Evolutionary conservation across 2,113 vertebrate species (phyloP).

Genomic region (western clawed frog (Xenopus tropicalis)): DNA sequence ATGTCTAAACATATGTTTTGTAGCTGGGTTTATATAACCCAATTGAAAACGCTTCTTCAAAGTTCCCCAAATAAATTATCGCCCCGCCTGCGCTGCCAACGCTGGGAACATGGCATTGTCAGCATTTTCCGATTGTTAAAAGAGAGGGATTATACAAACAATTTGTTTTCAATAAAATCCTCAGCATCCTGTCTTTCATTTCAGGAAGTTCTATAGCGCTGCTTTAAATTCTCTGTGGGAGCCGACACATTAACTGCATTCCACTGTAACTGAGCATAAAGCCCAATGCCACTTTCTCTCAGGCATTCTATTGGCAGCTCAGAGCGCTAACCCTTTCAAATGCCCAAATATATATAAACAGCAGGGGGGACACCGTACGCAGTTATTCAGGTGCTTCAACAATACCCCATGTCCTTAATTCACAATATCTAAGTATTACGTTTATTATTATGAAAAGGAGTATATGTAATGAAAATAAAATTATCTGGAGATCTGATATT

Average conservation of each 20-base stretch:
- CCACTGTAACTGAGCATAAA: conserved; percentile 35
- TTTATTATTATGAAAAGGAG: too few relatives aligned
- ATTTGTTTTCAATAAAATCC: conserved; percentile 45
- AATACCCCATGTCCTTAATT: too few relatives aligned
- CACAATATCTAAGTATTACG: too few relatives aligned
- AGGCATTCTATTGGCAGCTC: conserved; percentile 2
- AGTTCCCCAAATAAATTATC: conserved; percentile 14
- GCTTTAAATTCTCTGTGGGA: conserved; percentile 40
- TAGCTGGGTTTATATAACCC: neutral
- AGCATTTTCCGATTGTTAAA: conserved; percentile 19
- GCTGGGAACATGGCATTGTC: conserved; percentile 3
- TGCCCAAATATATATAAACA: neutral
- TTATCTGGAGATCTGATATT: too few relatives aligned
- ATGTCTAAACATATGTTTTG: neutral
- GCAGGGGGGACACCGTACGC: neutral
- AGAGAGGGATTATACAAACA: conserved; percentile 34
- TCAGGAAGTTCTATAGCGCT: conserved; percentile 31
- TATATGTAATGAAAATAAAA: too few relatives aligned
- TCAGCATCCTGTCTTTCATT: conserved; percentile 37
- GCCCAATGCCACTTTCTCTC: conserved; percentile 2
- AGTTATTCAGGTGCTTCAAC: too few relatives aligned
- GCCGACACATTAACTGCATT: conserved; percentile 38
- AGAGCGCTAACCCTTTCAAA: neutral
- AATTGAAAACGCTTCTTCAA: neutral
- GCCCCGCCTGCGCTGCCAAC: neutral